A percentile compares a stretch with the other conserved stretches of the same genome.
phyloP scores from a whole-genome alignment of 2,113 vertebrate species.

The Eurystomus gularis region DNA sequence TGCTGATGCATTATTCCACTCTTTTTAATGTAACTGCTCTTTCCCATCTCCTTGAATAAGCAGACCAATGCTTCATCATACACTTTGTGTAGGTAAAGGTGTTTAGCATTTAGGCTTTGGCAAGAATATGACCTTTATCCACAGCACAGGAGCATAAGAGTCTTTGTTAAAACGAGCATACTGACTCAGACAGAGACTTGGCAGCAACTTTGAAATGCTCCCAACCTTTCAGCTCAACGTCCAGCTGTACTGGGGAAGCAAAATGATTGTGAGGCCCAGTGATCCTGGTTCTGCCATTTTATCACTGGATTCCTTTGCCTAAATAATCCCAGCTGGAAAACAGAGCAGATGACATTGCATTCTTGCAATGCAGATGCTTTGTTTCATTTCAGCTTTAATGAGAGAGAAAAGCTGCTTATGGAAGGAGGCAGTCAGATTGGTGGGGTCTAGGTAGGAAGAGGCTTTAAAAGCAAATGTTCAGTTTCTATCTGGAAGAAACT shows the following conservation, averaged over 20 bases:
- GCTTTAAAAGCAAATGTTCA: neutral
- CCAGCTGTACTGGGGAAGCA: neutral
- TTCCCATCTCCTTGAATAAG: neutral
- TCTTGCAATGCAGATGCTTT: neutral
- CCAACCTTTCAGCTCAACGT: neutral
- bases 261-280: neutral
- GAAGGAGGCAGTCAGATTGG: neutral
- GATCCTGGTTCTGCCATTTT: neutral
- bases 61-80: neutral
- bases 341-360: neutral
- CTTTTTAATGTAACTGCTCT: neutral
- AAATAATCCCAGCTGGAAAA: slow-evolving; percentile 1
- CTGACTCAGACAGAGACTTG: neutral
- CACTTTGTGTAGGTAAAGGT: neutral
- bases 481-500: neutral
- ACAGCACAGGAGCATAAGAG: neutral
- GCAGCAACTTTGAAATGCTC: neutral
- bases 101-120: neutral
- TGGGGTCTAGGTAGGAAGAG: neutral
- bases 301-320: neutral
- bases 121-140: neutral
- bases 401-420: neutral
- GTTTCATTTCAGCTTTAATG: neutral
- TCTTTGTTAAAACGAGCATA: neutral
- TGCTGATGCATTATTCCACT: neutral